phyloP scores from a whole-genome alignment of 1,140 invertebrate species.

The Drosophila repletoides region DNA sequence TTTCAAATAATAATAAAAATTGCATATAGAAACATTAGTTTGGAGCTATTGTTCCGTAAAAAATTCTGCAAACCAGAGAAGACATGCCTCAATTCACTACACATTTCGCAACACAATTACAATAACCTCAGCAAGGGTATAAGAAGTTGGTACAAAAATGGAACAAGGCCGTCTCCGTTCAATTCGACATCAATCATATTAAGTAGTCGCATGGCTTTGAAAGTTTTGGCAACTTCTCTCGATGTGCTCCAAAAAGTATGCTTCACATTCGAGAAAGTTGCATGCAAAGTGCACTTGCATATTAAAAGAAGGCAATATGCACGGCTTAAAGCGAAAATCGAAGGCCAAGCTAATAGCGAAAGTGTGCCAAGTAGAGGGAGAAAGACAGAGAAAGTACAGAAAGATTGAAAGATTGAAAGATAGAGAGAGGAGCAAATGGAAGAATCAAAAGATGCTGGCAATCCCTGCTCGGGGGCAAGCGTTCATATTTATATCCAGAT shows the following conservation, averaged over 20 bases:
- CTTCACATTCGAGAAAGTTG: background rate
- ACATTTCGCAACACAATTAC: too few species aligned
- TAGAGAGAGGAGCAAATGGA: conserved; percentile 15
- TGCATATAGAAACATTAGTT: too few species aligned
- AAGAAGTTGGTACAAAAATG: too few species aligned
- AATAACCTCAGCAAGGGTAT: too few species aligned
- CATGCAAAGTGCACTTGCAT: conserved; percentile 16
- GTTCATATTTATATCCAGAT: conserved; percentile 5
- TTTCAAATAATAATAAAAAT: too few species aligned
- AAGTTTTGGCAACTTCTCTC: conserved; percentile 20
- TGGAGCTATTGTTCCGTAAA: too few species aligned
- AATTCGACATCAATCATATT: conserved; percentile 33
- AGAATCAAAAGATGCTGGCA: conserved; percentile 49
- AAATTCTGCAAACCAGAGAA: too few species aligned
- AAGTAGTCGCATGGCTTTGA: conserved; percentile 14
- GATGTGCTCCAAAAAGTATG: conserved; percentile 18
- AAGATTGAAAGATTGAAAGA: background rate
- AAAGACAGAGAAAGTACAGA: background rate
- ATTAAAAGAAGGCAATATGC: conserved; percentile 27
- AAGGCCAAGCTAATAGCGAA: conserved; percentile 52
- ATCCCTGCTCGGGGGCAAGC: background rate
- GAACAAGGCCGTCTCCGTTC: conserved; percentile 21
- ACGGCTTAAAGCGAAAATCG: conserved; percentile 41
- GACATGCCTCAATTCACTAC: too few species aligned
- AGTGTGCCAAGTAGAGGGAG: background rate